These are phyloP conservation scores for Agapornis canus DNA, from an alignment of 2,797 vertebrate species.

Conservation along the genomic window DNA sequence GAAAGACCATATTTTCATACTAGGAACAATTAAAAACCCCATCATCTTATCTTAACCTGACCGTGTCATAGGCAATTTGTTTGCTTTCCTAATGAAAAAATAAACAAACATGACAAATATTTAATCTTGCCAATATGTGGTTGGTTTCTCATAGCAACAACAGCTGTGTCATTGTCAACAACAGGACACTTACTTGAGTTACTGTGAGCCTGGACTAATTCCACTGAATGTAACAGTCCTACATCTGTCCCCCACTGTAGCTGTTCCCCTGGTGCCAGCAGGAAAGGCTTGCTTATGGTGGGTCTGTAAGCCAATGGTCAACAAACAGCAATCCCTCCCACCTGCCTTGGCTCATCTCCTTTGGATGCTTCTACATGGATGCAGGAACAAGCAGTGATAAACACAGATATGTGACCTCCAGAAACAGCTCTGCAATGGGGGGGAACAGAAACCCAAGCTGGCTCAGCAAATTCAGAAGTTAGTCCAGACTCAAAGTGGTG, in stretches of 20 bases:
- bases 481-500: background rate
- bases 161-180: background rate
- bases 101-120: constrained; percentile 26
- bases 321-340: background rate
- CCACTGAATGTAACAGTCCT: background rate
- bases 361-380: background rate
- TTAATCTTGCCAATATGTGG: background rate
- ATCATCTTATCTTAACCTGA: background rate
- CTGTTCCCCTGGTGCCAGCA: background rate
- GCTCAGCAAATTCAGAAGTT: background rate
- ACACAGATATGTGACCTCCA: background rate
- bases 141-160: constrained; percentile 40
- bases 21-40: background rate
- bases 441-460: background rate
- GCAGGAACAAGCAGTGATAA: background rate
- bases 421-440: background rate
- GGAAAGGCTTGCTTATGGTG: background rate
- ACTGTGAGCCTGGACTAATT: background rate
- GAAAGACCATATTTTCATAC: background rate
- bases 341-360: background rate
- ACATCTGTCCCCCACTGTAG: background rate
- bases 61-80: background rate
- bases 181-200: background rate
- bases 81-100: constrained; percentile 8
- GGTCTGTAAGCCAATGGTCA: background rate